Percentiles rank a stretch among this genome's conserved stretches.
Conservation (phyloP, 2,113 vertebrate species). For the Phrynosoma blainvillii region DNA sequence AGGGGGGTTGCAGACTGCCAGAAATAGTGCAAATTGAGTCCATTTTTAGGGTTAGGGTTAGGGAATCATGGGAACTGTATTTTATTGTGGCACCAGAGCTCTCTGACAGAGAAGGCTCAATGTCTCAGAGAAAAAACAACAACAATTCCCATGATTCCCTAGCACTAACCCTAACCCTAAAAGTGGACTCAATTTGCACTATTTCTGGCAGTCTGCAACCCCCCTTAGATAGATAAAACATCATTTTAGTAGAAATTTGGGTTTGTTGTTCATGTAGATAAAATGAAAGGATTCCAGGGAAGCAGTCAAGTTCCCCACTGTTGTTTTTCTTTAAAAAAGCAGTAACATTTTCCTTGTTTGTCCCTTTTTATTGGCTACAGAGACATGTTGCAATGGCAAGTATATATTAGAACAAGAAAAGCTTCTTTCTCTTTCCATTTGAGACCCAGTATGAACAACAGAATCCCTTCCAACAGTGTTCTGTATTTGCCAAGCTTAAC, state of each 20-base stretch:
- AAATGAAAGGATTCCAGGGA: slow-evolving; percentile 64
- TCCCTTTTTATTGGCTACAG: slow-evolving; percentile 69
- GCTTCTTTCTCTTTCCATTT: slow-evolving; percentile 70
- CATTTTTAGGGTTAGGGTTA: no score
- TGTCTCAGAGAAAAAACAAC: no score
- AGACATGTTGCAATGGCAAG: slow-evolving; percentile 74
- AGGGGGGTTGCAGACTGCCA: no score
- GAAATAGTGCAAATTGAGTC: no score
- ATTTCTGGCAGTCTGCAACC: no score
- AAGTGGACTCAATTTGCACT: no score
- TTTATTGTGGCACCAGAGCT: no score
- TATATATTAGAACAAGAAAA: slow-evolving; percentile 66
- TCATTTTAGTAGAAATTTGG: slow-evolving; percentile 56
- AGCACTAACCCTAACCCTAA: no score
- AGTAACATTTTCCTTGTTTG: slow-evolving; percentile 69
- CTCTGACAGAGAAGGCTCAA: no score
- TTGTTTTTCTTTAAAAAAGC: slow-evolving; percentile 51
- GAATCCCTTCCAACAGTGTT: slow-evolving; percentile 66
- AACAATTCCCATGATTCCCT: no score
- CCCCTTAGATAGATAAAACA: background rate
- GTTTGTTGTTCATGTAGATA: background rate
- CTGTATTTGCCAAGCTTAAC: slow-evolving; percentile 66
- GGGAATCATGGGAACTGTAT: no score
- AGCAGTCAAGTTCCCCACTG: slow-evolving; percentile 61
- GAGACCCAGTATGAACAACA: slow-evolving; percentile 66